phyloP scores from a whole-genome alignment of 2,797 vertebrate species.

The Danio aesculapii region DNA sequence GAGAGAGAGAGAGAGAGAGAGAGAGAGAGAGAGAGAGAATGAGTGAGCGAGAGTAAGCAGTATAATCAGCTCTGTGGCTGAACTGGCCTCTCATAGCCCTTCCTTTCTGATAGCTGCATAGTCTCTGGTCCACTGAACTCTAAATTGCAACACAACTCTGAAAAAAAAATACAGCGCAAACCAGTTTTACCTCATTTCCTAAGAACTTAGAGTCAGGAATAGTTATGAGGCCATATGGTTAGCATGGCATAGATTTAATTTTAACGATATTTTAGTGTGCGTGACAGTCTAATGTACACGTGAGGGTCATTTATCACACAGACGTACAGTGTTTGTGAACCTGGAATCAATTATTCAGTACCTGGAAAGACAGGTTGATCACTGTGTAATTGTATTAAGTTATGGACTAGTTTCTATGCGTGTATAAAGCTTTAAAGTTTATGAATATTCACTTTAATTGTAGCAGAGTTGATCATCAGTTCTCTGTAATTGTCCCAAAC shows the following conservation, averaged over 20 bases:
- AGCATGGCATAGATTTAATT: conserved; percentile 27
- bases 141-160: conserved; percentile 54
- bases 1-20: too few species aligned
- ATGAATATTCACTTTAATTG: conserved; percentile 11
- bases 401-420: not conserved
- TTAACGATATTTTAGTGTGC: conserved; percentile 31
- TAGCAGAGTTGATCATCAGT: not conserved
- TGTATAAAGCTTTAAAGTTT: not conserved
- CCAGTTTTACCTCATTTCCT: conserved; percentile 15
- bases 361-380: conserved; percentile 1
- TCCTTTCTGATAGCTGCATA: conserved; percentile 52
- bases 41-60: conserved; percentile 31
- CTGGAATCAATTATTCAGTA: conserved; percentile 22
- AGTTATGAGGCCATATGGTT: conserved; percentile 38
- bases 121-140: conserved; percentile 60
- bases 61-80: conserved; percentile 23
- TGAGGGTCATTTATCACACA: conserved; percentile 17
- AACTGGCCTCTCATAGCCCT: conserved; percentile 47
- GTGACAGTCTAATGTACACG: conserved; percentile 29
- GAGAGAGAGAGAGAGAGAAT: too few species aligned
- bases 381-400: conserved; percentile 21
- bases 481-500: not conserved
- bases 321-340: conserved; percentile 32
- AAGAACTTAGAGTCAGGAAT: conserved; percentile 3
- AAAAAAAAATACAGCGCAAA: conserved; percentile 39